phyloP scores from a whole-genome alignment of 2,113 vertebrate genomes.

The Crotophaga sulcirostris region DNA sequence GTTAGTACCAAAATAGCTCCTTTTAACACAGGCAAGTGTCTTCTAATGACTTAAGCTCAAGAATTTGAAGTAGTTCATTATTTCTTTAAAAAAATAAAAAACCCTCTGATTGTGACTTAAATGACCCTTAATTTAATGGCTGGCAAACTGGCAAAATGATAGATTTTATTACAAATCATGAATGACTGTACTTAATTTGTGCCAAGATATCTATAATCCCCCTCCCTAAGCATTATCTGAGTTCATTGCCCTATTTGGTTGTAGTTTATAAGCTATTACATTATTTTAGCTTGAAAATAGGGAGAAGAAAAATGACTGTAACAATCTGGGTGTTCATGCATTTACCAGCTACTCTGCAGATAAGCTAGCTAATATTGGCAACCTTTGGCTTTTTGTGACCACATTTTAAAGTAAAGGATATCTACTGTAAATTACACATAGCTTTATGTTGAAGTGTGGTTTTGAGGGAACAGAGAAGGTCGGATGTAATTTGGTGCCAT shows the following conservation, averaged over 20 bases:
- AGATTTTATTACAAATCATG: background rate
- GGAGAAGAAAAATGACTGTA: background rate
- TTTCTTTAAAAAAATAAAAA: background rate
- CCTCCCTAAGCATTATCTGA: background rate
- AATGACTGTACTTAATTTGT: background rate
- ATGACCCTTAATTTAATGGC: background rate
- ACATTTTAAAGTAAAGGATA: background rate
- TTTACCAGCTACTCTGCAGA: slow-evolving; percentile 10
- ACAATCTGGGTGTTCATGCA: background rate
- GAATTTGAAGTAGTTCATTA: background rate
- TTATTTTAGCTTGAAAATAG: slow-evolving; percentile 37
- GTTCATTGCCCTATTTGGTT: slow-evolving; percentile 4
- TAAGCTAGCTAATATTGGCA: background rate
- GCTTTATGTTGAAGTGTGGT: background rate
- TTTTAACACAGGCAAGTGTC: background rate
- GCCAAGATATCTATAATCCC: background rate
- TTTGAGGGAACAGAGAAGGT: slow-evolving; percentile 7
- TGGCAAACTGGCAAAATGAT: background rate
- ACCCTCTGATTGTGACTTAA: background rate
- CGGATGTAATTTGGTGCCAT: background rate
- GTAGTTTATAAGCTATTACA: background rate
- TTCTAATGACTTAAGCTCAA: background rate
- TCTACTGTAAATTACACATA: background rate
- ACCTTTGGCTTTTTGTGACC: background rate
- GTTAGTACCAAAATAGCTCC: background rate